A percentile compares a stretch with the other conserved stretches of the same genome.
Evolutionary conservation across 2,113 vertebrate species (phyloP).

Genomic region (Ramphastos sulfuratus): DNA sequence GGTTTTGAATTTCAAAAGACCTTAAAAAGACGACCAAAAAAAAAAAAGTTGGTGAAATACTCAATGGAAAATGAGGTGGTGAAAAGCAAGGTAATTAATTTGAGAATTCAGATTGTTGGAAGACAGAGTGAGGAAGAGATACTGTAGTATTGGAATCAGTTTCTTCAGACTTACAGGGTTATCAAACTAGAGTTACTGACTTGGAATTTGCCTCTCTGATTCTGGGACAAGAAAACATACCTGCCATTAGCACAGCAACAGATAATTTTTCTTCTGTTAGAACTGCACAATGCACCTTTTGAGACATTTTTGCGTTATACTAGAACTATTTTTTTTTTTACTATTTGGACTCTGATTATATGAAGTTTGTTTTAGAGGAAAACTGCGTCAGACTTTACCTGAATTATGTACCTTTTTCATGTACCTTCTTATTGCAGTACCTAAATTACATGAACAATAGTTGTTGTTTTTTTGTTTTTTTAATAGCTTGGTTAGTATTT

Average conservation of each 20-base stretch:
- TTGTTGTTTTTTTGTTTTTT: too few species aligned
- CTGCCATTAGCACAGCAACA: not conserved
- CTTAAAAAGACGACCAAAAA: not conserved
- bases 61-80: not conserved
- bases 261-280: not conserved
- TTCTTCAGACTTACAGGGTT: not conserved
- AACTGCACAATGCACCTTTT: not conserved
- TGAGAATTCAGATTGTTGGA: not conserved
- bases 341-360: not conserved
- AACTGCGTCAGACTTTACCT: not conserved
- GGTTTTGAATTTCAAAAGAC: not conserved
- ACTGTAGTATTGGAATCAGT: not conserved
- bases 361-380: not conserved
- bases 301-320: not conserved
- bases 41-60: not conserved
- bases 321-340: not conserved
- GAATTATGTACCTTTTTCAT: not conserved
- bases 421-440: not conserved
- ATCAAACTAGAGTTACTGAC: slow-evolving; percentile 13
- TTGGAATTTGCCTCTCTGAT: not conserved
- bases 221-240: not conserved
- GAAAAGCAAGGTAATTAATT: not conserved
- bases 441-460: too few species aligned
- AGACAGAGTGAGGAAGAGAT: not conserved
- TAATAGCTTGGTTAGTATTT: not conserved